Base-by-base conservation (phyloP, 1,140 invertebrate species). In the Drosophila willistoni region DNA sequence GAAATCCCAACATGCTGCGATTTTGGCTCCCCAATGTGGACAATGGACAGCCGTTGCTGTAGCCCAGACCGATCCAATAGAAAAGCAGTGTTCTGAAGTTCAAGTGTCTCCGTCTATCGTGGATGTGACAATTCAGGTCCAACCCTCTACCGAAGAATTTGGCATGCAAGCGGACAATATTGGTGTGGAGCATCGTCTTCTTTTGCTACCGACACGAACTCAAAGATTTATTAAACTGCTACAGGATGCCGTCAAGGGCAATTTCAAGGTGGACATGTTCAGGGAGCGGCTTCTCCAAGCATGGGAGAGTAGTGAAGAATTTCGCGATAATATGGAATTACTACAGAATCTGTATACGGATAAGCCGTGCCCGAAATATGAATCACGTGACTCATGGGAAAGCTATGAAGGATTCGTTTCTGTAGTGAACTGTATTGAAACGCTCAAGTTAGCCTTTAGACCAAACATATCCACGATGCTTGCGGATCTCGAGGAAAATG, bases 331-430 rank as follows among this genome's bases (percentile, higher is more conserved):
- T 17, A 64, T 90, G 7, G 86, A 90, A 10, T 42, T 85, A 1
- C n/a, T 90, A 33, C 81, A 81, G 41, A 68, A 90, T 57, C 42
- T 86, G 44, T 87, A 74, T 74, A 63, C 55, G n/a, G 67, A 77
- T 1, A 68, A 44, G 14, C 10, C 25, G 10, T 25, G 12, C 13
- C 22, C 41, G 0, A 14, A 36, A 1, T 13, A 56, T 4, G 44
- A 42, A 22, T 10, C 9, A 39, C 12, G 12, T 1, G 42, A 66
- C 6, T 41, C 44, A 5, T 10, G 68, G 5, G 73, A 83, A 1
- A 81, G 69, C 67, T 91, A 90, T 55, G 85, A 91, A n/a, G 59
- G 71, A 14, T 90, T 90, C 42, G 82, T 81, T 1, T 73, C 71
- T 4, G 85, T 78, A 5, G 60, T 91, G 29, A 70, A 62, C 2